Percentiles rank a stretch among this genome's conserved stretches.
Evolutionary conservation across 2,113 vertebrate species (phyloP).

Genomic region (Sturnus vulgaris): DNA sequence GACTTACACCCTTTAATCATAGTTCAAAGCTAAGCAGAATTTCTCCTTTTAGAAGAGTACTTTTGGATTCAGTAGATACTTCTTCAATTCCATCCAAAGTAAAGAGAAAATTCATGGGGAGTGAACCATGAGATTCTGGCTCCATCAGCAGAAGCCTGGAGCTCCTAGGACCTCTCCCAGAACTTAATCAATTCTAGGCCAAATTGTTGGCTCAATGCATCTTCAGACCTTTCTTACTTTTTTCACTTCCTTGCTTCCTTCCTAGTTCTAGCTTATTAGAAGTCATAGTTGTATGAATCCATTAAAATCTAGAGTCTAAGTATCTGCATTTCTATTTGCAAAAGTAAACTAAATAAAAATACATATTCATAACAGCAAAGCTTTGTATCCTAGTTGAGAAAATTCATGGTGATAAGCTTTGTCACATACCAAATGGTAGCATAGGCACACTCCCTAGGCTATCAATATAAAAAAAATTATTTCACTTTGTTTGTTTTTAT

Average conservation of each 20-base stretch:
- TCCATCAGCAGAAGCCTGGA: background rate
- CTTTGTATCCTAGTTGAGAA: background rate
- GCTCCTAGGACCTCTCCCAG: background rate
- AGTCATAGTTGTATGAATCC: background rate
- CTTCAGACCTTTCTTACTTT: background rate
- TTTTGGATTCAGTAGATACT: background rate
- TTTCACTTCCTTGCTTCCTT: background rate
- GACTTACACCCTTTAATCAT: slow-evolving; percentile 19
- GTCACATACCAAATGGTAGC: background rate
- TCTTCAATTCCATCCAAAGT: background rate
- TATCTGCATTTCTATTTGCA: background rate
- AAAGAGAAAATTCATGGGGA: background rate
- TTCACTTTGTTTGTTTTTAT: background rate
- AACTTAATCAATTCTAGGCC: background rate
- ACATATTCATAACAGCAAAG: background rate
- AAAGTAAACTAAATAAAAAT: background rate
- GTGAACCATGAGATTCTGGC: background rate
- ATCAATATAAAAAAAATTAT: background rate
- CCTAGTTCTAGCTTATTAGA: background rate
- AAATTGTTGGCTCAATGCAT: background rate
- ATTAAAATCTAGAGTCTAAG: background rate
- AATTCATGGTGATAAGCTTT: background rate
- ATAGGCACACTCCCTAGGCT: background rate
- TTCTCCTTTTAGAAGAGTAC: background rate
- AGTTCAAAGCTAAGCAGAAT: slow-evolving; percentile 22